Evolutionary conservation across 2,113 vertebrate genomes (phyloP).

Genomic region (Oncorhynchus masou): DNA sequence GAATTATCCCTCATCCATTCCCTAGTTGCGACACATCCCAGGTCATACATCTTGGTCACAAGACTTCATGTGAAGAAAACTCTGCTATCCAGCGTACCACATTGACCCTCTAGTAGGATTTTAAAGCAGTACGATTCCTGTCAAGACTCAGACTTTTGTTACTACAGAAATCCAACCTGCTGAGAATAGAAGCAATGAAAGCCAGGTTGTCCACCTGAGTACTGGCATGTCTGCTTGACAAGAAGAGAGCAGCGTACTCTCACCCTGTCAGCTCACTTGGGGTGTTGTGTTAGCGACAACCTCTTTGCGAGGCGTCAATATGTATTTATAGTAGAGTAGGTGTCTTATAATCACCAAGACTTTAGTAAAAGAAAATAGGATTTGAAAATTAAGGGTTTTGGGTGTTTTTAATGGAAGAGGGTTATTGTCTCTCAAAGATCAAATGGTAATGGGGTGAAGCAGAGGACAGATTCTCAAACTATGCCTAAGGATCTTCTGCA

Average conservation of each 20-base stretch:
- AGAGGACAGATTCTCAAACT: too few relatives aligned
- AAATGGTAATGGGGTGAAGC: too few relatives aligned
- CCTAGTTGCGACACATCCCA: too few relatives aligned
- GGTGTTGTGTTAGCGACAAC: background rate
- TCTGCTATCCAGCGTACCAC: too few relatives aligned
- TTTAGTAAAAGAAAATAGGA: background rate
- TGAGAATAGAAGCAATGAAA: background rate
- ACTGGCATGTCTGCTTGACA: background rate
- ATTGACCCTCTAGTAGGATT: too few relatives aligned
- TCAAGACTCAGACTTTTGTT: too few relatives aligned
- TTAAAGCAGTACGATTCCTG: too few relatives aligned
- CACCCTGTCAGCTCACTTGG: background rate
- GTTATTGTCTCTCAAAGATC: background rate
- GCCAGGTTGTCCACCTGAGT: background rate
- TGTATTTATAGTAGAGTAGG: background rate
- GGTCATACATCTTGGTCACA: too few relatives aligned
- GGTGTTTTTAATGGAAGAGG: background rate
- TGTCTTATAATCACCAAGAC: background rate
- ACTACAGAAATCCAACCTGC: background rate
- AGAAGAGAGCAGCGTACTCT: background rate
- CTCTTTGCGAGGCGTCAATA: too few relatives aligned
- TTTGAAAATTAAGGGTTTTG: background rate
- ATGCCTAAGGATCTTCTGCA: too few relatives aligned
- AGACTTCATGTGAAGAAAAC: too few relatives aligned
- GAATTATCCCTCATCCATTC: too few relatives aligned